Base-by-base conservation (phyloP, 2,797 vertebrate genomes). In the Bradypodion pumilum region DNA sequence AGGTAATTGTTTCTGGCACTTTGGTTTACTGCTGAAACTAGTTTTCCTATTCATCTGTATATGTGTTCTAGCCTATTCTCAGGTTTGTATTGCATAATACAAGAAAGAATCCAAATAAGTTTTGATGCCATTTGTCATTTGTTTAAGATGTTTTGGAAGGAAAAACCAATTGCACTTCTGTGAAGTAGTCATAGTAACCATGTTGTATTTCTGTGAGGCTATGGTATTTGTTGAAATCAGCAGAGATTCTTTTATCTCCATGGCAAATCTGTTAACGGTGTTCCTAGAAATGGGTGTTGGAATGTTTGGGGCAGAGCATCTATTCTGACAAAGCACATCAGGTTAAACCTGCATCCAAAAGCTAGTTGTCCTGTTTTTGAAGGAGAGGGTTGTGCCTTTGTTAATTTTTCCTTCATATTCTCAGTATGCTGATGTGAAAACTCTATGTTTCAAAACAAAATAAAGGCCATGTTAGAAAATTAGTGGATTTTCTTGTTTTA, bases 1-100 rank as follows among this genome's bases (percentile, higher is more conserved):
- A 99, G 99, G 95, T 72, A 98, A 95, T 85, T 96, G 96, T 86
- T 93, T 99, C 60, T 99, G 98, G 98, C 96, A 99, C 91, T 92
- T 98, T 32, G 97, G 97, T 68, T 92, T 99, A 68, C 90, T 99
- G 89, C 81, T 97, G 80, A 99, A 99, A 94, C 92, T 99, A 74
- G 89, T 96, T 70, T 95, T 94, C 91, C 95, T 99, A 83, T 95
- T 99, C 87, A 80, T 97, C 40, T 97, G 97, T 89, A 98, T 99
- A 94, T 98, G 96, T 94, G 92, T 97, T 91, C 97, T 99, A 93
- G 97, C 97, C 15, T 97, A 96, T 94, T 98, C 98, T 91, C 97
- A 99, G 97, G 99, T 98, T 93, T 87, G 96, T 93, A 90, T 56
- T 78, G 74, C 78, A 46, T 0, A 0, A 72, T 12, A 65, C 27